Conservation (phyloP, 2,113 vertebrate species). For the Turnix velox region DNA sequence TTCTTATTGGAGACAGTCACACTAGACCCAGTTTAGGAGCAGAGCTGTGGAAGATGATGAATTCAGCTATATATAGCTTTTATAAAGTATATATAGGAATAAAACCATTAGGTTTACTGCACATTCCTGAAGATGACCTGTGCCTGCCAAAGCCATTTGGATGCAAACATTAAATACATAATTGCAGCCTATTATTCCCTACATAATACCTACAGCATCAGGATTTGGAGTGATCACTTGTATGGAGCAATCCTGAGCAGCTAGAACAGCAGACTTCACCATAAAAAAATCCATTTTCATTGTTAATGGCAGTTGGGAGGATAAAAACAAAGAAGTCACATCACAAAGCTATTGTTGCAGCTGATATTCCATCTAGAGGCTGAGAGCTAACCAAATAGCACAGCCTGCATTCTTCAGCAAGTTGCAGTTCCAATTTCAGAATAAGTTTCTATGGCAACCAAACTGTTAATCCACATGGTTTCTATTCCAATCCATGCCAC, state of each 20-base stretch:
- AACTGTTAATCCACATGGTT: not conserved
- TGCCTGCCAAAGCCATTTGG: not conserved
- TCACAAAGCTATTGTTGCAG: not conserved
- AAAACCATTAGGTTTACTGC: not conserved
- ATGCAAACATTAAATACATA: not conserved
- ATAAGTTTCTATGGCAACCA: conserved; percentile 42
- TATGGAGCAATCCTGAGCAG: not conserved
- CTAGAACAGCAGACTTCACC: not conserved
- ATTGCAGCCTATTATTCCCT: not conserved
- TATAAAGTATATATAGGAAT: not conserved
- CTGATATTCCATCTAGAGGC: not conserved
- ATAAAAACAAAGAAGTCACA: not conserved
- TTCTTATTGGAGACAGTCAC: not conserved
- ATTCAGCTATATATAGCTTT: not conserved
- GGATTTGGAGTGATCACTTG: not conserved
- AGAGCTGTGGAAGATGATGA: not conserved
- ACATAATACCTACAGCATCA: not conserved
- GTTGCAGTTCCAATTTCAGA: not conserved
- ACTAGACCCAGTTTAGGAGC: not conserved
- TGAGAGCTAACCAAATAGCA: not conserved
- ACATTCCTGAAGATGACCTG: not conserved
- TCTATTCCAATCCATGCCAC: not conserved
- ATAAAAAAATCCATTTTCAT: not conserved
- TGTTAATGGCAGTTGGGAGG: not conserved
- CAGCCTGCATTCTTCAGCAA: not conserved